These are phyloP conservation scores for Cheiracanthium punctorium DNA, from an alignment of 2,888 invertebrate genomes.

Conservation along the genomic window DNA sequence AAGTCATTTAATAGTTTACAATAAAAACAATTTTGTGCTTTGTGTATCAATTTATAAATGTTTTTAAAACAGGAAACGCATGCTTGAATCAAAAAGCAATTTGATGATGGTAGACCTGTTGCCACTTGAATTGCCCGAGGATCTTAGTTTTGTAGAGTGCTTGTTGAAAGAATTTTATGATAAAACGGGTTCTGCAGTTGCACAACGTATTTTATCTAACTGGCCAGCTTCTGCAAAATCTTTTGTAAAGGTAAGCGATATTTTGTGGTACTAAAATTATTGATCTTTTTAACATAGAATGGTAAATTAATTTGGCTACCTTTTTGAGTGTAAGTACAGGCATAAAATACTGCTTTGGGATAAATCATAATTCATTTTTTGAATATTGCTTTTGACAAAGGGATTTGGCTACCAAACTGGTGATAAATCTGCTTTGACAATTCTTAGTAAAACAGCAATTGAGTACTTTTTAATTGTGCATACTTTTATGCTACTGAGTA, in stretches of 20 bases:
- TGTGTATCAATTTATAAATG: background rate
- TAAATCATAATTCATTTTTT: too few species aligned
- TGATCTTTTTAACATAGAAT: too few species aligned
- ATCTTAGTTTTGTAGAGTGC: constrained; percentile 84
- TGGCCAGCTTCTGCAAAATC: constrained; percentile 86
- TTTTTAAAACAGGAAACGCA: constrained; percentile 77
- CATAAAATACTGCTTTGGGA: too few species aligned
- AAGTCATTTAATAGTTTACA: background rate
- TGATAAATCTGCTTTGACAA: too few species aligned
- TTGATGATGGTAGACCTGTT: constrained; percentile 95
- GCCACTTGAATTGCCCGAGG: constrained; percentile 85
- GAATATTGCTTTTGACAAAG: too few species aligned
- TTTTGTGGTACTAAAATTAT: too few species aligned
- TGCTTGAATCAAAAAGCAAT: constrained; percentile 82
- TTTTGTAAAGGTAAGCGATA: constrained; percentile 88
- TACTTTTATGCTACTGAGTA: too few species aligned
- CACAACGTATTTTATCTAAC: constrained; percentile 84
- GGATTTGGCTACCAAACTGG: too few species aligned
- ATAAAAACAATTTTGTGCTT: background rate
- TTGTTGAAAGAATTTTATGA: constrained; percentile 89
- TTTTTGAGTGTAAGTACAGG: too few species aligned
- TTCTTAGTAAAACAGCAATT: too few species aligned
- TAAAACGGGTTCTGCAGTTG: constrained; percentile 92
- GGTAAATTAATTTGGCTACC: too few species aligned
- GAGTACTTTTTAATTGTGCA: too few species aligned